These are phyloP conservation scores for Ctenopoma multispine DNA, from an alignment of 2,797 vertebrate species.

Conservation along the genomic window DNA sequence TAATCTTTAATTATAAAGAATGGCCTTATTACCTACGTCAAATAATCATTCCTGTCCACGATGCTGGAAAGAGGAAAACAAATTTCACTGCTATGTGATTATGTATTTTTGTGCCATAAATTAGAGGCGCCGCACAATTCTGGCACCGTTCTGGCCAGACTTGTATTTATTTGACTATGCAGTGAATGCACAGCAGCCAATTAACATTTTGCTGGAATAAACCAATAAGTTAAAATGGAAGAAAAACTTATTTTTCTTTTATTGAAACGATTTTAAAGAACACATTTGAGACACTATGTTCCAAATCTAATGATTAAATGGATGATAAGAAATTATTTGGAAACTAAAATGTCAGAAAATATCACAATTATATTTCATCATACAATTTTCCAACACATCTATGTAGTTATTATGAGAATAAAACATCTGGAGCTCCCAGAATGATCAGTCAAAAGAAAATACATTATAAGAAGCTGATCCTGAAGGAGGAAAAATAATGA, in stretches of 20 bases:
- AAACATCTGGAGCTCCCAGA: constrained; percentile 68
- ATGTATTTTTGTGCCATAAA: constrained; percentile 59
- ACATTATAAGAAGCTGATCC: constrained; percentile 53
- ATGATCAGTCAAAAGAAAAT: constrained; percentile 64
- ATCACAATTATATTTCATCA: constrained; percentile 58
- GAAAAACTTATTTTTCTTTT: not conserved
- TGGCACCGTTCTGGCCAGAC: constrained; percentile 17
- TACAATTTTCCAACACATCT: constrained; percentile 31
- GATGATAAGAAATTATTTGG: constrained; percentile 1
- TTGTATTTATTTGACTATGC: constrained; percentile 29
- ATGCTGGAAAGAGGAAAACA: constrained; percentile 59
- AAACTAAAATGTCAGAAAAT: constrained; percentile 45
- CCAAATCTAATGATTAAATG: not conserved
- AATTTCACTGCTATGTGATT: constrained; percentile 53
- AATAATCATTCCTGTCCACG: constrained; percentile 65
- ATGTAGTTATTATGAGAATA: constrained; percentile 62
- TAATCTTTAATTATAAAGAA: constrained; percentile 82
- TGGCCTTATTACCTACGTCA: constrained; percentile 73
- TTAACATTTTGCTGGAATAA: constrained; percentile 13
- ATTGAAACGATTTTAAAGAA: constrained; percentile 6
- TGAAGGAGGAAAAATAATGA: constrained; percentile 59
- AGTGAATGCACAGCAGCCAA: constrained; percentile 27
- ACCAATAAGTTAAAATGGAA: not conserved
- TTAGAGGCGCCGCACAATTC: constrained; percentile 50
- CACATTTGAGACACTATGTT: not conserved